These are phyloP conservation scores for Thamnophis elegans DNA, from an alignment of 2,797 vertebrate genomes.

Conservation along the genomic window DNA sequence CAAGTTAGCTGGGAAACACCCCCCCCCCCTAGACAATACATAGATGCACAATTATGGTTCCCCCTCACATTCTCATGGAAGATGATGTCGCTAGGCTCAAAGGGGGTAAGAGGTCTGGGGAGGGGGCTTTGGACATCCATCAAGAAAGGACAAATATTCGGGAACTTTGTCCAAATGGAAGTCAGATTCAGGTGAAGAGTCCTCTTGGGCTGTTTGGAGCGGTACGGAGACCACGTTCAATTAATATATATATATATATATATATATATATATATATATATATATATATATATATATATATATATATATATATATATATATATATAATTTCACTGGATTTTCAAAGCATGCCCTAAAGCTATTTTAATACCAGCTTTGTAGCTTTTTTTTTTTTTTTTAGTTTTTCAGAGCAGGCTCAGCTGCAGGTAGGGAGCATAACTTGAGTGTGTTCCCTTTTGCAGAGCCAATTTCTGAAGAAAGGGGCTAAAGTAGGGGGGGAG, in stretches of 20 bases:
- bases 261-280: too few species aligned
- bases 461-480: neutral
- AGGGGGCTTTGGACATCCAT: neutral
- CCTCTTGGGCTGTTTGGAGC: neutral
- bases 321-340: neutral
- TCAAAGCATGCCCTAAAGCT: neutral
- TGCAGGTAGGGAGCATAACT: neutral
- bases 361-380: neutral
- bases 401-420: neutral
- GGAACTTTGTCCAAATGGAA: neutral
- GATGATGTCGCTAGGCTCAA: neutral
- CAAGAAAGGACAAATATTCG: neutral
- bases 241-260: neutral
- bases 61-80: neutral
- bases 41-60: neutral
- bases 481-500: neutral
- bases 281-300: too few species aligned
- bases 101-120: too few species aligned
- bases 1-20: neutral
- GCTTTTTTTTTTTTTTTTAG: neutral
- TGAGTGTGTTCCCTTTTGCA: neutral
- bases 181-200: neutral
- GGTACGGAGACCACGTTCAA: neutral
- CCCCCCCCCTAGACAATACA: fast-evolving
- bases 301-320: too few species aligned